Conservation (phyloP, 92 coral and sea anemone species). For the Micromussa lordhowensis region DNA sequence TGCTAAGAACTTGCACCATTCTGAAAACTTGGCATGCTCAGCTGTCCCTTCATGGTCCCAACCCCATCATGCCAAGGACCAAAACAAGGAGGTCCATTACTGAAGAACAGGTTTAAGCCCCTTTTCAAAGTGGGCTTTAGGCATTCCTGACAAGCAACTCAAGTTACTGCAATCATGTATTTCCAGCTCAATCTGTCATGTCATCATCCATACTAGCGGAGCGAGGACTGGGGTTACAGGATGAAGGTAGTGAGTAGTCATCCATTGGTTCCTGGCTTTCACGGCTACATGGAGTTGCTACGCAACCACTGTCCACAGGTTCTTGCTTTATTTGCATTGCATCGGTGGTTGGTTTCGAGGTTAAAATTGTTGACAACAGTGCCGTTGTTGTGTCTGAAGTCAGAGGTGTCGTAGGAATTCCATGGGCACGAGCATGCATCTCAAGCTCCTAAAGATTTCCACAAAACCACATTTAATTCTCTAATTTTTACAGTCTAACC, state of each 20-base stretch:
- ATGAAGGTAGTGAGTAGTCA: constrained; percentile 70
- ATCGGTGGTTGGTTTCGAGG: constrained; percentile 56
- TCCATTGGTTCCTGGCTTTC: constrained; percentile 85
- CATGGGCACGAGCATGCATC: constrained; percentile 99
- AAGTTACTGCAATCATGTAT: background rate
- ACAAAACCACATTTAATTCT: too few species aligned
- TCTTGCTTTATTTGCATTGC: constrained; percentile 73
- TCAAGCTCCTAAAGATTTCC: constrained; percentile 80
- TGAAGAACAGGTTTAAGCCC: constrained; percentile 1
- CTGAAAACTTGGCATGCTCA: background rate
- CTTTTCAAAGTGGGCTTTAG: constrained; percentile 4
- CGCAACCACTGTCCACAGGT: constrained; percentile 56
- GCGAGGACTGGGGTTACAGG: constrained; percentile 88
- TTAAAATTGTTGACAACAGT: constrained; percentile 80
- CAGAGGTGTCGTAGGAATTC: constrained; percentile 95
- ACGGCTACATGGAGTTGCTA: constrained; percentile 16
- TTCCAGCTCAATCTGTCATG: constrained; percentile 45
- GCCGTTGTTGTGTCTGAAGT: constrained; percentile 97
- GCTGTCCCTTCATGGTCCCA: background rate
- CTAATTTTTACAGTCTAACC: too few species aligned
- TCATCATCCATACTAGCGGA: constrained; percentile 81
- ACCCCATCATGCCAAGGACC: background rate
- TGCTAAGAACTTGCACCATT: background rate
- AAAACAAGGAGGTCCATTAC: constrained; percentile 7
- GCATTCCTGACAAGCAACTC: constrained; percentile 5